Base-by-base conservation (phyloP, 2,888 invertebrate species). In the Notodonta dromedarius region DNA sequence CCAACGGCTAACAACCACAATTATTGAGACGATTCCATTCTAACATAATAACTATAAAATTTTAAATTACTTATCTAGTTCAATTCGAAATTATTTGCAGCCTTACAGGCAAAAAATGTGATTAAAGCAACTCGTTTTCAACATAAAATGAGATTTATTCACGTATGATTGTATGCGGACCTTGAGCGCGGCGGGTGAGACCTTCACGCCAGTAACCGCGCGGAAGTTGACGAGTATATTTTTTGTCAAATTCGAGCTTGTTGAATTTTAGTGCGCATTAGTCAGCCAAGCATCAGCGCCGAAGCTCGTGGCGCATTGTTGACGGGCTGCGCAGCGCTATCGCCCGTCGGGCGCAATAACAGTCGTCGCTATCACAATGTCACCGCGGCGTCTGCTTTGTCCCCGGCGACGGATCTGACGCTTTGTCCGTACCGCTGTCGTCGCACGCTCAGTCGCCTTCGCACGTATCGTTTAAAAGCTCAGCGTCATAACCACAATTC, bases 141-240 rank as follows among this genome's bases (percentile, higher is more conserved):
- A 83, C 82, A 84, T 88, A 88, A 91, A 90, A 86, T 91, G 80
- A 82, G 88, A 89, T 91, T 90, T 90, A 91, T 90, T 88, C 87
- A 88, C 84, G 88, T 91, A 91, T 89, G 91, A 91, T 89, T 91
- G 90, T 93, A 88, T 88, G 86, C 88, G 86, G 90, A 93, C 93
- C 93, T 93, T 93, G 93, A 92, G 90, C 87, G 82, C 85, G 85
- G 82, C 84, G 83, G 86, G 87, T 84, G 88, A 92, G 93, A 91
- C 93, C 93, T 93, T 93, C 92, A 88, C 90, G 90, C 85, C 86
- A 82, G 93, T 93, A 92, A 93, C 93, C 87, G 93, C 91, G 93
- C 93, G 93, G 93, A 93, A 93, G 91, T 92, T 84, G 90, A 81
- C 89, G 86, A 86, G 85, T 86, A 86, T 79, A 81, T 87, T 91